Conservation (phyloP, 2,113 vertebrate genomes). For the Ifrita kowaldi region DNA sequence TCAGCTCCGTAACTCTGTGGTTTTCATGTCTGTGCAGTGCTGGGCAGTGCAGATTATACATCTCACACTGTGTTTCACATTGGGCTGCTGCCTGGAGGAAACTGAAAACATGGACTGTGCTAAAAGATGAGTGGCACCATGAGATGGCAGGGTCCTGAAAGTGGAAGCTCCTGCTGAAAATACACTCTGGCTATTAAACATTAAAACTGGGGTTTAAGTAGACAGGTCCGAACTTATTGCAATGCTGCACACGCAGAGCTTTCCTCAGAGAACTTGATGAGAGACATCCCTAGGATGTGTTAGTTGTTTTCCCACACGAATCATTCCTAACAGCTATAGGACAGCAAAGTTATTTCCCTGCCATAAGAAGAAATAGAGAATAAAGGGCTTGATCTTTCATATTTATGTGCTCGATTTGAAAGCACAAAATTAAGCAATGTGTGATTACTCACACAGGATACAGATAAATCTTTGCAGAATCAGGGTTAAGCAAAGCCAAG, state of each 20-base stretch:
- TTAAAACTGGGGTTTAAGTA: background rate
- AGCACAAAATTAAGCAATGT: background rate
- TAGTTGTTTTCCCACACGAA: background rate
- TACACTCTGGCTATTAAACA: background rate
- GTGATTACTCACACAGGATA: background rate
- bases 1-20: fast-evolving
- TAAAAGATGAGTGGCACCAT: background rate
- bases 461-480: background rate
- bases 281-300: background rate
- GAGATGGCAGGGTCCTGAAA: background rate
- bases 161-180: background rate
- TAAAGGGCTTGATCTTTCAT: background rate
- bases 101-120: background rate
- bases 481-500: background rate
- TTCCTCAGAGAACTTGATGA: background rate
- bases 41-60: background rate
- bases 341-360: background rate
- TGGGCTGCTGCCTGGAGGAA: background rate
- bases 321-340: background rate
- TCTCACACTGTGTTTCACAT: background rate
- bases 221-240: background rate
- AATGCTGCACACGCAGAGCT: background rate
- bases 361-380: background rate
- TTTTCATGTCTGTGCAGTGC: background rate
- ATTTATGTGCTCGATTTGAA: background rate